Evolutionary conservation across 2,113 vertebrate species (phyloP).

Genomic region (Cynopterus brachyotis): DNA sequence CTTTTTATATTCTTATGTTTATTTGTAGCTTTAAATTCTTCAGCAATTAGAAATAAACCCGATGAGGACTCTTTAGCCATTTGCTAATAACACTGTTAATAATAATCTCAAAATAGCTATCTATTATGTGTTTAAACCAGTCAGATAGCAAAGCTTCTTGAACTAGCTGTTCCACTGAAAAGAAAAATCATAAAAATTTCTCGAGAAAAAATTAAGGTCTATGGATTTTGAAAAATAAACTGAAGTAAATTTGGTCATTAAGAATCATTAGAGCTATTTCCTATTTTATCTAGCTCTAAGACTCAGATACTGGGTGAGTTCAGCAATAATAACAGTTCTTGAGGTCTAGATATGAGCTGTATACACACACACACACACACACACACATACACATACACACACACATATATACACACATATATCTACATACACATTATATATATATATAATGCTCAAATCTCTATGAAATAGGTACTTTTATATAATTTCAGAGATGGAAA

Average conservation of each 20-base stretch:
- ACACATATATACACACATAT: too few relatives aligned
- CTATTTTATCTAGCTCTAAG: neutral
- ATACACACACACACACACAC: too few relatives aligned
- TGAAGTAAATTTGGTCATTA: conserved; percentile 9
- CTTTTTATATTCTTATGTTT: neutral
- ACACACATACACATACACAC: too few relatives aligned
- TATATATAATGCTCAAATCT: conserved; percentile 41
- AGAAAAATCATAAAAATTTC: conserved; percentile 18
- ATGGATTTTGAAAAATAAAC: conserved; percentile 22
- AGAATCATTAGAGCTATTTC: conserved; percentile 36
- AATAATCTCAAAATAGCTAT: neutral
- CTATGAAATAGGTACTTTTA: conserved; percentile 56
- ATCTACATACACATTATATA: too few relatives aligned
- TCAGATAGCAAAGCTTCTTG: neutral
- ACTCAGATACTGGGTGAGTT: neutral
- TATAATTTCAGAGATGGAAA: conserved; percentile 50
- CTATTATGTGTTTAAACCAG: neutral
- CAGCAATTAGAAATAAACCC: neutral
- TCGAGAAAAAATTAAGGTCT: conserved; percentile 9
- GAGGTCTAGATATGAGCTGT: conserved; percentile 19
- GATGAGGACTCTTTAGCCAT: neutral
- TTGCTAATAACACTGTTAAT: neutral
- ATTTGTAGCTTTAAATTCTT: neutral
- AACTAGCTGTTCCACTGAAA: neutral
- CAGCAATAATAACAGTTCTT: conserved; percentile 51